A percentile compares a stretch with the other conserved stretches of the same genome.
Conservation (phyloP, 2,888 invertebrate species). For the Drosophila tripunctata region DNA sequence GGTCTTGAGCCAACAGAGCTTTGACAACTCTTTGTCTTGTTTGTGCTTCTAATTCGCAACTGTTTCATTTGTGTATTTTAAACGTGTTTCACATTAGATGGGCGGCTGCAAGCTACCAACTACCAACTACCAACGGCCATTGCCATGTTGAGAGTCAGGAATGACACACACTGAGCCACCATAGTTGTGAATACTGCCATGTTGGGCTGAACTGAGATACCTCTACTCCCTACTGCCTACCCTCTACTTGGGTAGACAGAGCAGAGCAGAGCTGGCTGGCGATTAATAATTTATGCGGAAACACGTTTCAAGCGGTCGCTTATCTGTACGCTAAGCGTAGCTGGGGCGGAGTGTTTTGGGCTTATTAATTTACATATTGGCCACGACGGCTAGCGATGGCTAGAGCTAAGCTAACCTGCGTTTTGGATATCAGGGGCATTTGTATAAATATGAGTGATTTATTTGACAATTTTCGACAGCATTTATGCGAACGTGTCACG, state of each 20-base stretch:
- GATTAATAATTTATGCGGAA: conserved; percentile 73
- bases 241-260: background rate
- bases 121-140: conserved; percentile 23
- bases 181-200: conserved; percentile 43
- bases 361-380: conserved; percentile 56
- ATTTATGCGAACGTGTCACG: conserved; percentile 75
- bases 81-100: conserved; percentile 6
- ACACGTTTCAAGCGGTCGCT: conserved; percentile 73
- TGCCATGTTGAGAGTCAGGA: conserved; percentile 14
- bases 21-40: conserved; percentile 15
- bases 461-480: conserved; percentile 82
- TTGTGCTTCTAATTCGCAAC: background rate
- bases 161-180: conserved; percentile 28
- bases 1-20: conserved; percentile 31
- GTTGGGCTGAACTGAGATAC: too few relatives aligned
- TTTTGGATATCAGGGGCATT: conserved; percentile 71
- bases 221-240: conserved; percentile 5
- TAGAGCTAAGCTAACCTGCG: conserved; percentile 30
- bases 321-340: conserved; percentile 50
- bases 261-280: conserved; percentile 4
- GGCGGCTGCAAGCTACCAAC: background rate
- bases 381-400: conserved; percentile 22
- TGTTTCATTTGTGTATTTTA: background rate
- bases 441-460: conserved; percentile 82
- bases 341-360: conserved; percentile 2